These are phyloP conservation scores for Scaptomyza tumidula DNA, from an alignment of 2,888 invertebrate species.

Conservation along the genomic window DNA sequence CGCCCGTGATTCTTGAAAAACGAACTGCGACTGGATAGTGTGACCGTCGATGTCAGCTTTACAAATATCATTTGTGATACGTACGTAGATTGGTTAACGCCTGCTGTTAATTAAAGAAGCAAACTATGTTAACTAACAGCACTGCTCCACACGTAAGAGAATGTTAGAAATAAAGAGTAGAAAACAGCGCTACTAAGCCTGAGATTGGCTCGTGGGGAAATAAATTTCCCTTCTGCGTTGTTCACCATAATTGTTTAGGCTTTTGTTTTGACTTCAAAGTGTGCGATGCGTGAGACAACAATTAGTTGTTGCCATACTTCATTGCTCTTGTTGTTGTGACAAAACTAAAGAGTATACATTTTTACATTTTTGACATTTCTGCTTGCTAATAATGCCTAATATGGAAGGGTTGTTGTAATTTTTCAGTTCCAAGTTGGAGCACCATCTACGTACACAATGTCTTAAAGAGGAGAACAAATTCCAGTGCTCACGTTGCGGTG, in stretches of 20 bases:
- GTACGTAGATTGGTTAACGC: constrained; percentile 1
- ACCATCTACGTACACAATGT: constrained; percentile 85
- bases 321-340: too few relatives aligned
- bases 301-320: too few relatives aligned
- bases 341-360: too few relatives aligned
- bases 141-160: neutral
- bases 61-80: constrained; percentile 17
- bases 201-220: too few relatives aligned
- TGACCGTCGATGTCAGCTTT: constrained; percentile 23
- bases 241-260: too few relatives aligned
- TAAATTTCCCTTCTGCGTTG: too few relatives aligned
- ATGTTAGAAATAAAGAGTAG: too few relatives aligned
- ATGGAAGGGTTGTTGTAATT: neutral
- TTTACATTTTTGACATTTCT: too few relatives aligned
- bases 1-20: constrained; percentile 45
- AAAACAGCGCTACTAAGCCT: too few relatives aligned
- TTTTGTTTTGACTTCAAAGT: too few relatives aligned
- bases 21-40: constrained; percentile 47
- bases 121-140: neutral
- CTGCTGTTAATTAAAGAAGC: constrained; percentile 9
- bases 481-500: constrained; percentile 81
- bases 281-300: too few relatives aligned
- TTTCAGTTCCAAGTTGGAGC: constrained; percentile 83
- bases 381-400: too few relatives aligned
- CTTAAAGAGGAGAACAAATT: constrained; percentile 76